Evolutionary conservation across 2,888 invertebrate species (phyloP).

Genomic region (Cosmorhoe ocellata): DNA sequence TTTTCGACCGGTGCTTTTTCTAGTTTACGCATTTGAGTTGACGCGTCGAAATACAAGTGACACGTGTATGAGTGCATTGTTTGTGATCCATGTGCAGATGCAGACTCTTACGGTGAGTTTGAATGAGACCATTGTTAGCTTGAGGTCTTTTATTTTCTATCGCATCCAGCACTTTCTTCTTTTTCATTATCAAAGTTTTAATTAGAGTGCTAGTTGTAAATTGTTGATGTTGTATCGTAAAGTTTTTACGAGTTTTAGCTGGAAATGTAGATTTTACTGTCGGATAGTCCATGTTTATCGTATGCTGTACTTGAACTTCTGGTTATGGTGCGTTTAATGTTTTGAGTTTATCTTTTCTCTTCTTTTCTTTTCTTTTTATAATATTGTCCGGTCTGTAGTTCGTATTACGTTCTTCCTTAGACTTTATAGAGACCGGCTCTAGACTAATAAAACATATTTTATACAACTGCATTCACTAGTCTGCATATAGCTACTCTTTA

Average conservation of each 20-base stretch:
- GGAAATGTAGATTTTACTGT: slow-evolving; percentile 67
- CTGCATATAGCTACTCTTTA: too few species aligned
- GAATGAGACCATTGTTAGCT: slow-evolving; percentile 71
- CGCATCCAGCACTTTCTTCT: slow-evolving; percentile 62
- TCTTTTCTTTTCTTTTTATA: slow-evolving; percentile 4
- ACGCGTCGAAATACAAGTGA: slow-evolving; percentile 37
- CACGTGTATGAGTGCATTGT: slow-evolving; percentile 51
- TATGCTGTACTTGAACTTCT: slow-evolving; percentile 36
- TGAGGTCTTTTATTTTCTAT: slow-evolving; percentile 57
- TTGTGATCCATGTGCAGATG: slow-evolving; percentile 59
- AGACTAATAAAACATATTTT: not conserved
- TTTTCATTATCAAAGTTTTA: slow-evolving; percentile 64
- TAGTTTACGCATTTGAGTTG: slow-evolving; percentile 35
- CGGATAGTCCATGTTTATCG: slow-evolving; percentile 36
- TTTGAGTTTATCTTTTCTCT: slow-evolving; percentile 21
- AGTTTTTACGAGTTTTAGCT: slow-evolving; percentile 63
- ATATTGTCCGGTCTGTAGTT: not conserved
- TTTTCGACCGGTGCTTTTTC: slow-evolving; percentile 57
- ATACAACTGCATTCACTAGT: too few species aligned
- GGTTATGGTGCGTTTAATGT: slow-evolving; percentile 23
- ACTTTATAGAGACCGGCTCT: not conserved
- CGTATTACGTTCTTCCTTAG: not conserved
- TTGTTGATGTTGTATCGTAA: slow-evolving; percentile 55
- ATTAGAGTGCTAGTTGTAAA: slow-evolving; percentile 65
- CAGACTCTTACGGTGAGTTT: slow-evolving; percentile 74